phyloP scores from a whole-genome alignment of 2,113 vertebrate genomes.

The Xiphophorus couchianus region DNA sequence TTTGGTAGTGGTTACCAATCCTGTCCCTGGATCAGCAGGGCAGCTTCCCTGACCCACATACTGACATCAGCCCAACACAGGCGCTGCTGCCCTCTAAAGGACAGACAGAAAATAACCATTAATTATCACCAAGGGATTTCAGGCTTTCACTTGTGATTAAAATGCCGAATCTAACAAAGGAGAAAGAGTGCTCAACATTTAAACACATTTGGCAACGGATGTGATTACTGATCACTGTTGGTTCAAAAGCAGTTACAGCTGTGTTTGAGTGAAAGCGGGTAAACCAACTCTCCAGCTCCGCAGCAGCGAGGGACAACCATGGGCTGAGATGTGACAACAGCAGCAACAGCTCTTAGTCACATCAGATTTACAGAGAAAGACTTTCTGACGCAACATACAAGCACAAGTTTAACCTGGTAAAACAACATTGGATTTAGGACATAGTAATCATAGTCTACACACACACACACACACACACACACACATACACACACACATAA shows the following conservation, averaged over 20 bases:
- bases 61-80: slow-evolving; percentile 16
- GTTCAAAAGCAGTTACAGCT: slow-evolving; percentile 26
- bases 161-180: slow-evolving; percentile 18
- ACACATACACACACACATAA: neutral
- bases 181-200: slow-evolving; percentile 30
- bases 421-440: neutral
- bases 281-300: slow-evolving; percentile 63
- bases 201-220: slow-evolving; percentile 21
- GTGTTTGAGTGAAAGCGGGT: slow-evolving; percentile 61
- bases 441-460: neutral
- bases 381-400: slow-evolving; percentile 7
- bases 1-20: slow-evolving; percentile 58
- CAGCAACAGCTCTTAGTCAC: slow-evolving; percentile 27
- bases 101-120: neutral
- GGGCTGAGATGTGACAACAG: slow-evolving; percentile 27
- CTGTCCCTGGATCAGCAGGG: slow-evolving; percentile 48
- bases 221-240: slow-evolving; percentile 10
- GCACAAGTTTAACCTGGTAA: no score
- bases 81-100: slow-evolving; percentile 61
- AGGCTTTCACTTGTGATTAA: slow-evolving; percentile 10
- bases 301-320: slow-evolving; percentile 31
- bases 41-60: slow-evolving; percentile 62
- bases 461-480: no score
- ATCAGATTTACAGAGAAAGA: slow-evolving; percentile 17
- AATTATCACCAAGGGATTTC: slow-evolving; percentile 9